A percentile compares a stretch with the other conserved stretches of the same genome.
Conservation (phyloP, 2,113 vertebrate species). For the Catharus minimus region DNA sequence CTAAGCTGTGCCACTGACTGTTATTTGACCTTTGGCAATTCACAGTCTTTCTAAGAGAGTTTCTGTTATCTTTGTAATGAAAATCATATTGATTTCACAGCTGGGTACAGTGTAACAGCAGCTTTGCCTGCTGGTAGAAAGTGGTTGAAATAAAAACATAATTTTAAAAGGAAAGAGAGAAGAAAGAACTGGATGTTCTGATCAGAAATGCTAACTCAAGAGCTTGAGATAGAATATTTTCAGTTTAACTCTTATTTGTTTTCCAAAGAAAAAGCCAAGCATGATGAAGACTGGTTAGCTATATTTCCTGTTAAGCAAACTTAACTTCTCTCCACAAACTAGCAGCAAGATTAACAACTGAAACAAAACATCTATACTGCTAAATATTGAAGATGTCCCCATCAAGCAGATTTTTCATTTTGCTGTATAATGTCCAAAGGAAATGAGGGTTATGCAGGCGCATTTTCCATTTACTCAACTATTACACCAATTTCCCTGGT, state of each 20-base stretch:
- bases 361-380: not conserved
- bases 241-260: not conserved
- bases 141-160: constrained; percentile 61
- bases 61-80: constrained; percentile 70
- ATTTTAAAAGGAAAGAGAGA: constrained; percentile 56
- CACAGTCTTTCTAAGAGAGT: constrained; percentile 60
- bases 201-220: constrained; percentile 53
- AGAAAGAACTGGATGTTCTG: constrained; percentile 59
- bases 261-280: not conserved
- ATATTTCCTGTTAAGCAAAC: not conserved
- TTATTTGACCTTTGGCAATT: constrained; percentile 69
- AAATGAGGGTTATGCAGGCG: not conserved
- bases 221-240: not conserved
- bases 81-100: constrained; percentile 72
- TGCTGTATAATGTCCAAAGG: not conserved
- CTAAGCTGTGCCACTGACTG: constrained; percentile 55
- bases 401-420: not conserved
- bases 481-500: not conserved
- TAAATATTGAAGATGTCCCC: not conserved
- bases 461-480: not conserved
- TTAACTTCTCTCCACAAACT: not conserved
- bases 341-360: not conserved
- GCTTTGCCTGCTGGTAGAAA: constrained; percentile 63
- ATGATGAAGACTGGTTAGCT: not conserved
- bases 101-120: constrained; percentile 64